phyloP scores from a whole-genome alignment of 2,113 vertebrate species.

The Myotis davidii region DNA sequence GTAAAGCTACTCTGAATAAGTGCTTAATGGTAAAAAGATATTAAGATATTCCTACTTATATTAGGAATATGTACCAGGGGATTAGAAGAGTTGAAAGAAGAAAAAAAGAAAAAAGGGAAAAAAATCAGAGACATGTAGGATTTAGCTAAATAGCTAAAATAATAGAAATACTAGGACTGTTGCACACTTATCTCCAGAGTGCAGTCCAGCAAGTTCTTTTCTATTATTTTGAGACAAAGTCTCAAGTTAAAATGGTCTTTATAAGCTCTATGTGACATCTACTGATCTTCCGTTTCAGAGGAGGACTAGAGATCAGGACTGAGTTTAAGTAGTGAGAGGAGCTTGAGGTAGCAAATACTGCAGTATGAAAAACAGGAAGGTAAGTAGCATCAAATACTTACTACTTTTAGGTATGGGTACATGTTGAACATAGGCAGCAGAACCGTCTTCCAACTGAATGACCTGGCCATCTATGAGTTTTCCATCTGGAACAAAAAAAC shows the following conservation, averaged over 20 bases:
- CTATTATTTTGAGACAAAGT: background rate
- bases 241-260: background rate
- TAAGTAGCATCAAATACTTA: constrained; percentile 81
- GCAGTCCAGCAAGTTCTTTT: background rate
- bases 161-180: background rate
- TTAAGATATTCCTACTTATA: background rate
- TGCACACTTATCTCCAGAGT: background rate
- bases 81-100: constrained; percentile 5
- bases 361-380: background rate
- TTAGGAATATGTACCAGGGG: background rate
- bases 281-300: background rate
- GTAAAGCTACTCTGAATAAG: constrained; percentile 27
- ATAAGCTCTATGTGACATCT: background rate
- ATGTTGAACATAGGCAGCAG: constrained; percentile 97
- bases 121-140: background rate
- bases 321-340: background rate
- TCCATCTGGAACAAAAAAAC: constrained; percentile 88
- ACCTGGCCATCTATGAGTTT: constrained; percentile 98
- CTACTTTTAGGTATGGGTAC: constrained; percentile 95
- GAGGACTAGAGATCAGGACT: background rate
- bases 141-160: background rate
- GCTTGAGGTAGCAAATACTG: background rate
- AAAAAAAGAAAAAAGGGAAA: background rate
- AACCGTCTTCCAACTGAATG: constrained; percentile 98
- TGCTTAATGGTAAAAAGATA: constrained; percentile 6